These are phyloP conservation scores for Didymodactylos carnosus DNA, from an alignment of 2,888 invertebrate species.

Conservation along the genomic window DNA sequence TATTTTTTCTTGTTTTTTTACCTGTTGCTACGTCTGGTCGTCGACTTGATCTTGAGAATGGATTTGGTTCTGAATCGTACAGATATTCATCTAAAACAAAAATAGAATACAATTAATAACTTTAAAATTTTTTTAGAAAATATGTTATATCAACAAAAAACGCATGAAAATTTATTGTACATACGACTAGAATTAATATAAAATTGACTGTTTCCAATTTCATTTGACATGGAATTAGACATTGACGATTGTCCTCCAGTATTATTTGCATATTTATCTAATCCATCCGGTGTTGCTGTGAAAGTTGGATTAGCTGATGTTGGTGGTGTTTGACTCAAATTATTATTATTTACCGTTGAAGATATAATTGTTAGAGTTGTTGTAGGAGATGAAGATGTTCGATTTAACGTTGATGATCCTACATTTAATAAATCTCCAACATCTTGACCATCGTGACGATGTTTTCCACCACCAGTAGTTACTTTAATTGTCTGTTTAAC, in stretches of 20 bases:
- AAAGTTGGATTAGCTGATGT: not conserved
- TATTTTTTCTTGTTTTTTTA: too few relatives aligned
- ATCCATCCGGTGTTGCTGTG: not conserved
- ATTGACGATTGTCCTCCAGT: not conserved
- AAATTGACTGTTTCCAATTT: not conserved
- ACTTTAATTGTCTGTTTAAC: not conserved
- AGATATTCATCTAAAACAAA: not conserved
- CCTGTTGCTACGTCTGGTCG: too few relatives aligned
- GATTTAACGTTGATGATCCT: not conserved
- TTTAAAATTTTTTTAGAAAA: too few relatives aligned
- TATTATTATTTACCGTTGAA: not conserved
- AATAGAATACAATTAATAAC: not conserved
- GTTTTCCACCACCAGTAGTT: not conserved
- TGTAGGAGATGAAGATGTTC: not conserved
- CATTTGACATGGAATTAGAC: not conserved
- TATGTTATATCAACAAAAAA: not conserved
- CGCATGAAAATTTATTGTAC: not conserved
- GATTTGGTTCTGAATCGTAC: not conserved
- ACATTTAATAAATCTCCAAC: too few relatives aligned
- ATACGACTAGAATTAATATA: not conserved
- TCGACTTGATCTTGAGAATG: not conserved
- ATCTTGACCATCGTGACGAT: too few relatives aligned
- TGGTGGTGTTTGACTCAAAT: not conserved
- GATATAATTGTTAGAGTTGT: not conserved
- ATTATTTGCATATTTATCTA: too few relatives aligned